Percentiles rank a stretch among this genome's conserved stretches.
Evolutionary conservation across 1,140 invertebrate species (phyloP).

Genomic region (Diachasmimorpha longicaudata): DNA sequence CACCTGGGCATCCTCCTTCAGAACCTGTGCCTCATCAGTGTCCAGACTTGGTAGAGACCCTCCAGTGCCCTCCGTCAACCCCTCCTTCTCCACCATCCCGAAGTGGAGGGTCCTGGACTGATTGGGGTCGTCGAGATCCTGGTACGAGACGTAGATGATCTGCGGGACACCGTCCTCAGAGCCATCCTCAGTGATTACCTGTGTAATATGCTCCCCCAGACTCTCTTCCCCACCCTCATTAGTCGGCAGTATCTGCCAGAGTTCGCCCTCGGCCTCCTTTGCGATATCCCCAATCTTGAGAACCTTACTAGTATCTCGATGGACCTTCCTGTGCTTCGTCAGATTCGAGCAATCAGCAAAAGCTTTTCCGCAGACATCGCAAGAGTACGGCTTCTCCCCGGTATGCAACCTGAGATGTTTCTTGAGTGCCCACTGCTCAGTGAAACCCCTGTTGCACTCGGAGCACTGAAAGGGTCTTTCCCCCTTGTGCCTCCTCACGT

Average conservation of each 20-base stretch:
- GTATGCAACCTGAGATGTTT: constrained; percentile 70
- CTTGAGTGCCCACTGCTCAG: constrained; percentile 71
- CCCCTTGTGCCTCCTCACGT: constrained; percentile 69
- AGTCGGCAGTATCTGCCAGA: constrained; percentile 54
- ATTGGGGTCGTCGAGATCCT: constrained; percentile 56
- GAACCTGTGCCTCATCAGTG: constrained; percentile 35
- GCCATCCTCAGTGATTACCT: constrained; percentile 44
- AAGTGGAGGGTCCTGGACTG: constrained; percentile 57
- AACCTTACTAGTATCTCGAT: constrained; percentile 47
- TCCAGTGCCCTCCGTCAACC: constrained; percentile 23
- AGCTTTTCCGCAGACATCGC: constrained; percentile 75
- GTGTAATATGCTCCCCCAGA: constrained; percentile 37
- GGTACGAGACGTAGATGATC: constrained; percentile 63
- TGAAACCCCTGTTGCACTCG: constrained; percentile 68
- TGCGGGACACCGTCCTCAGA: constrained; percentile 52
- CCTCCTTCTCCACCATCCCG: constrained; percentile 50
- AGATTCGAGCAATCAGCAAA: constrained; percentile 75
- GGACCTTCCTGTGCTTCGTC: constrained; percentile 69
- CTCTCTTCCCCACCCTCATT: constrained; percentile 41
- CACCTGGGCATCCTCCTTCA: constrained; percentile 35
- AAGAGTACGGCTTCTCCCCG: constrained; percentile 80
- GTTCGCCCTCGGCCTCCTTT: constrained; percentile 38
- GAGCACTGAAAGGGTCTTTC: constrained; percentile 70
- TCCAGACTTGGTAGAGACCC: constrained; percentile 41
- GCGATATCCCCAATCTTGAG: constrained; percentile 35